Evolutionary conservation across 1,140 invertebrate genomes (phyloP), one percentile per base, ranked within the genome.

Genomic region (Episyrphus balteatus): DNA sequence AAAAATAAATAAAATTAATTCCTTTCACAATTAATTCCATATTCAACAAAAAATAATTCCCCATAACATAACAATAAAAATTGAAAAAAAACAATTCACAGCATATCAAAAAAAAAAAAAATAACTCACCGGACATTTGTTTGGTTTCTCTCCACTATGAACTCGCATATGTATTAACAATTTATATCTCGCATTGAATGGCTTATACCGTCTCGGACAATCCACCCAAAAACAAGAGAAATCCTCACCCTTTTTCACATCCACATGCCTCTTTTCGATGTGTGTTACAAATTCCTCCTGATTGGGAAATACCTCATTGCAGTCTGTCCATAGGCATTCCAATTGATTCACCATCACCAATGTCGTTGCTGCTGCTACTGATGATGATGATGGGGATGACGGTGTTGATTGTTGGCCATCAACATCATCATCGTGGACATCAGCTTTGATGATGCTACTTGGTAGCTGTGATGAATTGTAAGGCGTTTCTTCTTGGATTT

Each of bases 181-280:
- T 63, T 97, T 98, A 74, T 98, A 98, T 44, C 93, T 76, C 0
- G 93, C 93, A 69, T 97, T 97, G 70, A 98, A 98, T 0, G 92
- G 90, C 40, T 86, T 80, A 33, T 83, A 76, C 40, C 82, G 76
- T 26, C 92, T 74, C 0, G 86, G 83, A 71, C 93, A 98, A 2
- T 84, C 84, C 38, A 81, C 72, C 93, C 93, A 98, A 38, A 87
- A 81, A 66, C 93, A 98, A 14, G 87, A 85, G 64, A 92, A 96
- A 56, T 95, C 91, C 32, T 91, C 89, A 11, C 80, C 79, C 72
- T 83, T 82, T 45, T 85, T 77, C 38, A 84, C 77, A 59, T 95
- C 92, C 21, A 98, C 86, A 58, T 98, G 93, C 9, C 74, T 74
- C 61, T 86, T 87, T 62, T 96, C 92, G 47, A 97, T 92, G 63